A percentile compares a stretch with the other conserved stretches of the same genome.
Conservation (phyloP, 2,888 invertebrate species). For the Amaurobius ferox region DNA sequence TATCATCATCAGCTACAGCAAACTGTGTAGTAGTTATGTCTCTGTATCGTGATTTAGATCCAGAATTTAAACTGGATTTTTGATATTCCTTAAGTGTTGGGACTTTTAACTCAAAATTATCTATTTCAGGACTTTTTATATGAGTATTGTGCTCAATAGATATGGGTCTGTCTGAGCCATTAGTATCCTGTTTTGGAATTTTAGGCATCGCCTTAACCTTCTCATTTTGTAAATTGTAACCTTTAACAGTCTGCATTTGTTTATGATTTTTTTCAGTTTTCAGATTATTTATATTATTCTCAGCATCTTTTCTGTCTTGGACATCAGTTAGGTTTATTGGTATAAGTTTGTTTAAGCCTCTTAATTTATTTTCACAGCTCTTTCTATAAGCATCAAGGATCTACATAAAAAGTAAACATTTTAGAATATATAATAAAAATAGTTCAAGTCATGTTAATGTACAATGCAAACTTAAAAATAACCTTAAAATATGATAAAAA, state of each 20-base stretch:
- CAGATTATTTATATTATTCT: not conserved
- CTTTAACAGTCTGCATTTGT: not conserved
- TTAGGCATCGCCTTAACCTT: not conserved
- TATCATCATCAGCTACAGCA: constrained; percentile 92
- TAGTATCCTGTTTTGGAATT: not conserved
- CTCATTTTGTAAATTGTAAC: not conserved
- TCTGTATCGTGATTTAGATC: constrained; percentile 76
- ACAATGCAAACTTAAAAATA: too few species aligned
- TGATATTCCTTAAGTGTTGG: not conserved
- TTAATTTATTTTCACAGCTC: not conserved
- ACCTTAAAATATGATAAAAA: too few species aligned
- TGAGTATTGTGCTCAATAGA: not conserved
- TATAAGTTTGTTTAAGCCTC: not conserved
- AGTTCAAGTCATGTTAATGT: too few species aligned
- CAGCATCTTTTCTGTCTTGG: not conserved
- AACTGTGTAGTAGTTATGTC: constrained; percentile 93
- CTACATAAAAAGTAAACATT: not conserved
- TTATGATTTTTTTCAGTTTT: not conserved
- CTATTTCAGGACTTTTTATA: not conserved
- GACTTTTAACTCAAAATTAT: not conserved
- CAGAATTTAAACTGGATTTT: not conserved
- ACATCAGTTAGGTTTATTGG: not conserved
- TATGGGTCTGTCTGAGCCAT: not conserved
- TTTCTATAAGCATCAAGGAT: not conserved
- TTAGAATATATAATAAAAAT: too few species aligned